Evolutionary conservation across 2,888 invertebrate species (phyloP).

Genomic region (Crossocerus cetratus): DNA sequence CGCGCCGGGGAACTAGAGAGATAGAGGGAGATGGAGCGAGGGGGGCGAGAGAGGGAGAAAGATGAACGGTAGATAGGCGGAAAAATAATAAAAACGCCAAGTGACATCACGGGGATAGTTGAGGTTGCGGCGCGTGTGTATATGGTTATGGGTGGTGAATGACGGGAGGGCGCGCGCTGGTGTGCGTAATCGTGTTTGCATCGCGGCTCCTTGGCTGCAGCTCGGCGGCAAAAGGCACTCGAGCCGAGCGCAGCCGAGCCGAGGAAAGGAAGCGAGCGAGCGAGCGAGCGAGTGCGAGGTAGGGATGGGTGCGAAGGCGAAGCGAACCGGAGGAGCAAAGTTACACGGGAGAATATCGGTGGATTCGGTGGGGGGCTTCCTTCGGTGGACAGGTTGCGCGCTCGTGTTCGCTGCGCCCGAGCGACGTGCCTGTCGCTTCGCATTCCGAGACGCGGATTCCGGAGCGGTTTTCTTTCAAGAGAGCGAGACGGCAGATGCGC

Average conservation of each 20-base stretch:
- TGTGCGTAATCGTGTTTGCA: slow-evolving; percentile 46
- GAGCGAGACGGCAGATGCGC: slow-evolving; percentile 2
- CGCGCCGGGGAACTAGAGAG: slow-evolving; percentile 25
- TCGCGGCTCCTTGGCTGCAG: slow-evolving; percentile 13
- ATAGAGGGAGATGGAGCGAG: slow-evolving; percentile 18
- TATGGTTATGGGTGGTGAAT: slow-evolving; percentile 2
- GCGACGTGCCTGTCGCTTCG: slow-evolving; percentile 52
- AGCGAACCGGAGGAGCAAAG: slow-evolving; percentile 31
- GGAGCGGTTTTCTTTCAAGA: slow-evolving; percentile 71
- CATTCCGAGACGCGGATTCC: slow-evolving; percentile 70
- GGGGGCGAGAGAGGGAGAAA: slow-evolving; percentile 17
- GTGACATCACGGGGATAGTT: background rate
- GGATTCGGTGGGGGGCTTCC: slow-evolving; percentile 40
- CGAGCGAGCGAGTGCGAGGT: slow-evolving; percentile 7
- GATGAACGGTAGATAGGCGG: background rate
- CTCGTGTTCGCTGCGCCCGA: slow-evolving; percentile 48
- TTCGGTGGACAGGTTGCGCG: slow-evolving; percentile 40
- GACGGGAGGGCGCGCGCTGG: slow-evolving; percentile 15
- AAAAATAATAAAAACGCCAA: background rate
- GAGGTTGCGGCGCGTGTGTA: background rate
- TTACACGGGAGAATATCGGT: slow-evolving; percentile 40
- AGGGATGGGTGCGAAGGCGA: slow-evolving; percentile 30
- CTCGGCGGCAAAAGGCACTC: background rate
- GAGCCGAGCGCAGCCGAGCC: background rate
- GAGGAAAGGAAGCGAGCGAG: too few relatives aligned